Evolutionary conservation across 2,888 invertebrate species (phyloP).

Genomic region (Syrista parreyssii): DNA sequence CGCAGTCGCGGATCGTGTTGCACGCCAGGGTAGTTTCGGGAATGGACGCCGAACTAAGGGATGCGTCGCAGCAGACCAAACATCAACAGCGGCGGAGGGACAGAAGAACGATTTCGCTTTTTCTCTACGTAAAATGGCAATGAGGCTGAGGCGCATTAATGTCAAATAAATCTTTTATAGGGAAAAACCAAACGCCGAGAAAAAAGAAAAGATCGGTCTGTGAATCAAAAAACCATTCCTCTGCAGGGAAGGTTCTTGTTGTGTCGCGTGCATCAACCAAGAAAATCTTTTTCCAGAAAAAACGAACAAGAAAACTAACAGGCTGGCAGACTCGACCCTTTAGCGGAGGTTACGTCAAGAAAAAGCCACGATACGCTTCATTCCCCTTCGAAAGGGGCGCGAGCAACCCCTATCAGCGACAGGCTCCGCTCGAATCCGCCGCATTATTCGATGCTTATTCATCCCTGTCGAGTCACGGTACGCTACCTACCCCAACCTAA

Average conservation of each 20-base stretch:
- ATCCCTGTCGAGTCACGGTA: background rate
- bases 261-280: background rate
- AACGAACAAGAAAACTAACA: background rate
- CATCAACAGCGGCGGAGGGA: no score
- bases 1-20: slow-evolving; percentile 13
- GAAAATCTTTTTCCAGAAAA: background rate
- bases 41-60: background rate
- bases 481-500: background rate
- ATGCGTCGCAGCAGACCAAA: background rate
- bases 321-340: background rate
- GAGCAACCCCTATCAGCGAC: background rate
- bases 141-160: background rate
- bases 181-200: background rate
- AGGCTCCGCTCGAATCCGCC: background rate
- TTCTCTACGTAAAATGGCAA: background rate
- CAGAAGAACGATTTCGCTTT: no score
- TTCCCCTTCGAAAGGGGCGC: background rate
- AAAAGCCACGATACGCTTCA: background rate
- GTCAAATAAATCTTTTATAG: background rate
- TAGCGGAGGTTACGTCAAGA: background rate
- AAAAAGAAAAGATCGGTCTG: background rate
- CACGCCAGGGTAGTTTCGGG: background rate
- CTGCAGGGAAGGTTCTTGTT: background rate
- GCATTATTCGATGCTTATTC: background rate
- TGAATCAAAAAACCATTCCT: background rate